Conservation (phyloP, 1,140 invertebrate species). For the Maniola jurtina region DNA sequence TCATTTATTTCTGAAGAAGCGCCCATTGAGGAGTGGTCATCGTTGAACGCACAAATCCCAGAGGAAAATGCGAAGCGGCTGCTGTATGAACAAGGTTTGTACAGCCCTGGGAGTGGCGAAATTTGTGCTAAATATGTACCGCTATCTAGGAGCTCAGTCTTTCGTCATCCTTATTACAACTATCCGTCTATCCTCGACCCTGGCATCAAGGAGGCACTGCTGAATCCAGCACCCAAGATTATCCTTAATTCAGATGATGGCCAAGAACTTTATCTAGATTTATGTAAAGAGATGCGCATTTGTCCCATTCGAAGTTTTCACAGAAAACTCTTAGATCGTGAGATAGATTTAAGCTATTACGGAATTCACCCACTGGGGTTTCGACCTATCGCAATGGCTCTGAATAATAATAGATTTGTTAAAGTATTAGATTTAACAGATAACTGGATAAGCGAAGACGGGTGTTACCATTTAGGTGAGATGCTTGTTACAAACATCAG, state of each 20-base stretch:
- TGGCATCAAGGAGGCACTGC: conserved; percentile 64
- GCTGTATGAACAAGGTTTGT: conserved; percentile 41
- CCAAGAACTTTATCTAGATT: conserved; percentile 53
- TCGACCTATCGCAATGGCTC: conserved; percentile 49
- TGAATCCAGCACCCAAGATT: conserved; percentile 30
- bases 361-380: conserved; percentile 55
- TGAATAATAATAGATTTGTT: conserved; percentile 57
- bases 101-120: conserved; percentile 55
- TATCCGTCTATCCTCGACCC: conserved; percentile 73
- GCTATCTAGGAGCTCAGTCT: conserved; percentile 70
- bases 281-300: conserved; percentile 59
- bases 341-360: conserved; percentile 69
- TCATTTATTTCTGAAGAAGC: conserved; percentile 40
- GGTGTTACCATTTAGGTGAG: conserved; percentile 55
- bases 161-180: conserved; percentile 65
- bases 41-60: conserved; percentile 25
- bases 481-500: conserved; percentile 58
- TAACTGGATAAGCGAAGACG: conserved; percentile 59
- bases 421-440: conserved; percentile 60
- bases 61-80: conserved; percentile 38
- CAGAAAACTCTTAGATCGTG: conserved; percentile 44
- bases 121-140: conserved; percentile 57
- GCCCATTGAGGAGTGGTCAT: conserved; percentile 50
- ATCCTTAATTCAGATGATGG: conserved; percentile 55
- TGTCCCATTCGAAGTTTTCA: conserved; percentile 57